Evolutionary conservation across 1,140 invertebrate species (phyloP).

Genomic region (Heliconius hewitsoni): DNA sequence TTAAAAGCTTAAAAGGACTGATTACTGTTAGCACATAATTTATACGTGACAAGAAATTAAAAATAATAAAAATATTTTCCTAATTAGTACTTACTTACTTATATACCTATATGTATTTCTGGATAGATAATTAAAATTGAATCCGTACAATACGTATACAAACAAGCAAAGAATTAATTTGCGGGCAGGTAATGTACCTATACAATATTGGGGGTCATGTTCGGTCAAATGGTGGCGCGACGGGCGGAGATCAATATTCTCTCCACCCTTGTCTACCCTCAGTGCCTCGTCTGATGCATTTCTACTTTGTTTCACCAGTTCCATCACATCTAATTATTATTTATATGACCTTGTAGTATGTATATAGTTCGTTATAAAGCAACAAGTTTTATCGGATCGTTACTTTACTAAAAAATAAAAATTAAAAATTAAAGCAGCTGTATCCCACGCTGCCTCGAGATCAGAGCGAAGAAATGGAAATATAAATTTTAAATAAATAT

Average conservation of each 20-base stretch:
- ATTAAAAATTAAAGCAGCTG: too few relatives aligned
- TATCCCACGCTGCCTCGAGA: too few relatives aligned
- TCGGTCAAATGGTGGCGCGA: constrained; percentile 71
- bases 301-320: constrained; percentile 49
- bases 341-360: background rate
- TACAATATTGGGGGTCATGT: constrained; percentile 59
- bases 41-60: too few relatives aligned
- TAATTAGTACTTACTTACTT: too few relatives aligned
- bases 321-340: constrained; percentile 28
- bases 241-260: constrained; percentile 69
- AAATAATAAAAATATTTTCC: too few relatives aligned
- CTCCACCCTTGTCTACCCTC: constrained; percentile 49
- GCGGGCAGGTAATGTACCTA: constrained; percentile 25
- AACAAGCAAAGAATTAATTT: background rate
- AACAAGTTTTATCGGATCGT: background rate
- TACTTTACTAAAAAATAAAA: too few relatives aligned
- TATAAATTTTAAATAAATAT: too few relatives aligned
- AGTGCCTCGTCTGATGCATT: constrained; percentile 52
- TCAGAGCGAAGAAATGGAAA: too few relatives aligned
- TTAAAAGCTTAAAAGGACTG: too few relatives aligned
- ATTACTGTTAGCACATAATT: too few relatives aligned
- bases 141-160: background rate
- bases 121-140: too few relatives aligned
- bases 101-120: too few relatives aligned
- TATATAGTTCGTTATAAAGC: background rate